Conservation (phyloP, 64 coral and sea anemone species). For the Montipora foliosa region DNA sequence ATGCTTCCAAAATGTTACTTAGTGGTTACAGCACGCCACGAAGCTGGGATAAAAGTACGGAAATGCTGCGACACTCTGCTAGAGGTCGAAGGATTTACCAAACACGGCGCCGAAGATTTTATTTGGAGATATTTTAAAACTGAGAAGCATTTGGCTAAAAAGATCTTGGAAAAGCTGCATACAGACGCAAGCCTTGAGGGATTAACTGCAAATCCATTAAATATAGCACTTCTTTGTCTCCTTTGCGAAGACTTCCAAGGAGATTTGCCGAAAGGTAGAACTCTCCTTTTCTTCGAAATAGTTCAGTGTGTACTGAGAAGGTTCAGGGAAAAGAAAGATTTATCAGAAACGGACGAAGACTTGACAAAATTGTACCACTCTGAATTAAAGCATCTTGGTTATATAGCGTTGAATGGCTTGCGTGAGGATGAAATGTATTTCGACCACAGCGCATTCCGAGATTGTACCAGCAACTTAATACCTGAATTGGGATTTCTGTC, state of each 20-base stretch:
- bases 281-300: background rate
- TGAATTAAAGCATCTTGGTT: no score
- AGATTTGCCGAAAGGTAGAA: background rate
- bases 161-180: background rate
- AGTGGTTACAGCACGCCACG: no score
- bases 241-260: background rate
- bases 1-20: no score
- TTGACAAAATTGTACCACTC: background rate
- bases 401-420: no score
- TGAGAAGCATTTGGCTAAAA: background rate
- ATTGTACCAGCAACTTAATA: no score
- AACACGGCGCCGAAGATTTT: no score
- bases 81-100: no score
- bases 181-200: background rate
- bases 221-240: background rate
- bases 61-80: no score
- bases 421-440: accelerated
- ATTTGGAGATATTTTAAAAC: background rate
- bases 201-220: background rate
- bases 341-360: background rate
- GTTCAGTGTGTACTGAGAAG: background rate
- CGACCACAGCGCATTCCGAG: no score
- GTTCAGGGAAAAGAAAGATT: background rate
- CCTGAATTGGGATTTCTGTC: no score
- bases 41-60: no score